A percentile compares a stretch with the other conserved stretches of the same genome.
Conservation (phyloP, 2,113 vertebrate genomes). For the Elaphurus davidianus region DNA sequence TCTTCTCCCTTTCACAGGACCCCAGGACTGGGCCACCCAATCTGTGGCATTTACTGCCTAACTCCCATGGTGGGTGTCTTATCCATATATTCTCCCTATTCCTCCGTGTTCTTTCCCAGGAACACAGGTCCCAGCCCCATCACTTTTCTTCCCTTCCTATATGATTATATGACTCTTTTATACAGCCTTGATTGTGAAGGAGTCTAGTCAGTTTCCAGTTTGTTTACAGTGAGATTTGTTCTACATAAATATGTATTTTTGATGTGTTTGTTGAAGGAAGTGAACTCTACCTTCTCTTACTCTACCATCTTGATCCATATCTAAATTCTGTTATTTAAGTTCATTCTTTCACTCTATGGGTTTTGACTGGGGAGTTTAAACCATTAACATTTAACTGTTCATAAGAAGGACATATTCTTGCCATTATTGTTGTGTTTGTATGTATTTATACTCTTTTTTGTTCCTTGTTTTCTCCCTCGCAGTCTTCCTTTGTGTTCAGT, state of each 20-base stretch:
- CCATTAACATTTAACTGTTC: not conserved
- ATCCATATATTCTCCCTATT: not conserved
- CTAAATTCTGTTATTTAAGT: not conserved
- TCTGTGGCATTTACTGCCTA: not conserved
- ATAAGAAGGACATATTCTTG: not conserved
- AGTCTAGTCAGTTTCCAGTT: not conserved
- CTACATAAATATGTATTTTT: not conserved
- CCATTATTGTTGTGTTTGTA: not conserved
- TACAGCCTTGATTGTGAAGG: not conserved
- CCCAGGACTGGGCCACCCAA: not conserved
- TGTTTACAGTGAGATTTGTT: not conserved
- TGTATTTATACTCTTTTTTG: not conserved
- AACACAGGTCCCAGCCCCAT: not conserved
- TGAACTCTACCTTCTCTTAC: not conserved
- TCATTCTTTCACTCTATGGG: not conserved
- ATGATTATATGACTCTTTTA: not conserved
- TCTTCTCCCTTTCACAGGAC: not conserved
- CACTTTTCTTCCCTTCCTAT: not conserved
- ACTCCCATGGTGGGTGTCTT: not conserved
- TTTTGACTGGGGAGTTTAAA: not conserved
- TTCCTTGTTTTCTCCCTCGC: not conserved
- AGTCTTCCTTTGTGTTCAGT: not conserved
- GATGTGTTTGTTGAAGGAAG: not conserved
- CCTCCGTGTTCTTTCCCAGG: not conserved
- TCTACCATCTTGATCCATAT: not conserved